Conservation (phyloP, 2,797 vertebrate genomes). For the Eulemur albifrons region DNA sequence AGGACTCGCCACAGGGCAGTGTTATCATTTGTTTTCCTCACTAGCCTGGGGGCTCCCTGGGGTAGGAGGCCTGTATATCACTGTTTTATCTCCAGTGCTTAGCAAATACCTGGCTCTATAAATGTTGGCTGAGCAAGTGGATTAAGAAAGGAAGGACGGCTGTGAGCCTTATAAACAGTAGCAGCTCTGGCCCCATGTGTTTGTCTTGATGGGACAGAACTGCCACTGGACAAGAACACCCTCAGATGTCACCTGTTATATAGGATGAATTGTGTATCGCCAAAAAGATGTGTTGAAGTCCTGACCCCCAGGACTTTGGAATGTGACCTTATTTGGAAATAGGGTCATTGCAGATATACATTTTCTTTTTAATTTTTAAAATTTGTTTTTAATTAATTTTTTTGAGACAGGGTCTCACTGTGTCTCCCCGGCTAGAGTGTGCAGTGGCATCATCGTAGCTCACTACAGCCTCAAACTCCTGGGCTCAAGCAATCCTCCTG, state of each 20-base stretch:
- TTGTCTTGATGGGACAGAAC: not conserved
- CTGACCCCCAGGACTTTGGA: not conserved
- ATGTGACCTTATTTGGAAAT: not conserved
- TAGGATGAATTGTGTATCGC: not conserved
- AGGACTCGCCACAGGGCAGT: fast-evolving
- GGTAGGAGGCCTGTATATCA: not conserved
- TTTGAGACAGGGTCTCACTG: not conserved
- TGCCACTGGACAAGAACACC: not conserved
- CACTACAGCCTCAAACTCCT: not conserved
- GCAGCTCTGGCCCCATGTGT: not conserved
- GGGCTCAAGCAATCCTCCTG: not conserved
- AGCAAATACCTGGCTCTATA: not conserved
- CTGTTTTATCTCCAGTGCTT: not conserved
- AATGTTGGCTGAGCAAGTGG: not conserved
- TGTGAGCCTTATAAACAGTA: not conserved
- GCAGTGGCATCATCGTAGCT: not conserved
- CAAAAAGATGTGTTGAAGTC: not conserved
- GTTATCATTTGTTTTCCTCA: not conserved
- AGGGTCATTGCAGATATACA: not conserved
- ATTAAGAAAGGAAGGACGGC: not conserved
- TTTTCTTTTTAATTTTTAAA: not conserved
- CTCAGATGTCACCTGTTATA: not conserved
- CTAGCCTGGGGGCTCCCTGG: not conserved
- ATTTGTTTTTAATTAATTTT: not conserved
- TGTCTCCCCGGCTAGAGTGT: not conserved